Conservation (phyloP, 2,888 invertebrate genomes). For the Iphiclides podalirius region DNA sequence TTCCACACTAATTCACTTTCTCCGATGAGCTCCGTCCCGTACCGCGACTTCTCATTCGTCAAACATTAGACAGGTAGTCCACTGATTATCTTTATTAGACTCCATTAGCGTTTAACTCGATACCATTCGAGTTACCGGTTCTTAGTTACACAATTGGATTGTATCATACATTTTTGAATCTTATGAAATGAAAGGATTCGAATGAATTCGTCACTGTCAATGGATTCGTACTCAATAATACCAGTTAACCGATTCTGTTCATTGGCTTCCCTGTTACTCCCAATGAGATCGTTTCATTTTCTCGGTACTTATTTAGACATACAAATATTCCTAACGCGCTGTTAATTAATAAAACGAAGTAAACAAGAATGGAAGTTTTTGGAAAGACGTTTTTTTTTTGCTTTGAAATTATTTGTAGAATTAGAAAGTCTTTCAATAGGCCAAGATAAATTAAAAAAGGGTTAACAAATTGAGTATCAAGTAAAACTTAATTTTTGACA, state of each 20-base stretch:
- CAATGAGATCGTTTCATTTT: neutral
- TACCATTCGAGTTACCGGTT: slow-evolving; percentile 61
- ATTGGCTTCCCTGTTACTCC: slow-evolving; percentile 3
- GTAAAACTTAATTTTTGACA: no score
- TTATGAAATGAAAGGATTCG: slow-evolving; percentile 25
- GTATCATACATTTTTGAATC: slow-evolving; percentile 25
- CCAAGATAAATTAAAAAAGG: no score
- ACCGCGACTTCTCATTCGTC: slow-evolving; percentile 63
- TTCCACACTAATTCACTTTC: slow-evolving; percentile 58
- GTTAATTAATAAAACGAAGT: no score
- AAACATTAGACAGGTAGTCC: slow-evolving; percentile 62
- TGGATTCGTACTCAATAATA: slow-evolving; percentile 17
- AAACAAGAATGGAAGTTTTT: no score
- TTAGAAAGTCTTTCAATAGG: no score
- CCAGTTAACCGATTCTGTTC: slow-evolving; percentile 4
- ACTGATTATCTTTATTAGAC: slow-evolving; percentile 61
- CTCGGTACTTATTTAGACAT: no score
- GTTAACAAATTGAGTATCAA: no score
- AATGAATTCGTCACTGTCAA: slow-evolving; percentile 23
- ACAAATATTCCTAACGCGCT: no score
- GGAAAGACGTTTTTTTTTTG: no score
- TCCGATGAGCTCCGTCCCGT: slow-evolving; percentile 60
- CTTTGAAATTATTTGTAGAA: no score
- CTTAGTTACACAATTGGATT: slow-evolving; percentile 58
- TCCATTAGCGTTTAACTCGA: slow-evolving; percentile 72